Percentiles rank a stretch among this genome's conserved stretches.
Conservation (phyloP, 1,140 invertebrate species). For the Ladona fulva region DNA sequence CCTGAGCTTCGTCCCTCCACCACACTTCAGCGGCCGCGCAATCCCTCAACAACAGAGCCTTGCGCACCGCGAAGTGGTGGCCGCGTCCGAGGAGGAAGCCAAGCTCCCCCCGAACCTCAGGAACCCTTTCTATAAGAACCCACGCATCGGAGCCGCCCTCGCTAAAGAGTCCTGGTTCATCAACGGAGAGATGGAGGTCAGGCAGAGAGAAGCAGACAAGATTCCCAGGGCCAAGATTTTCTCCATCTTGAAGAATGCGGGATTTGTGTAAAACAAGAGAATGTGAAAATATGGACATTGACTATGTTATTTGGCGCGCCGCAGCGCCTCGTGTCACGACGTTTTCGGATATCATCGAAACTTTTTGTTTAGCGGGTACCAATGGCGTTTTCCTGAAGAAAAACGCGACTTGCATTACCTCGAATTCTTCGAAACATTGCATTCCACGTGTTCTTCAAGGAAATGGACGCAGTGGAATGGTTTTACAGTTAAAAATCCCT, state of each 20-base stretch:
- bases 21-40: slow-evolving; percentile 29
- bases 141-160: slow-evolving; percentile 53
- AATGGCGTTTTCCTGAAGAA: too few species aligned
- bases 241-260: slow-evolving; percentile 59
- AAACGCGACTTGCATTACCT: too few species aligned
- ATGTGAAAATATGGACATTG: background rate
- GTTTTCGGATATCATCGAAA: too few species aligned
- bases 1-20: slow-evolving; percentile 18
- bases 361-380: too few species aligned
- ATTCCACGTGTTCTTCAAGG: too few species aligned
- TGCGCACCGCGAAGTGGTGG: slow-evolving; percentile 48
- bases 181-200: slow-evolving; percentile 40
- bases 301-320: background rate
- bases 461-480: too few species aligned
- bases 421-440: too few species aligned
- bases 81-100: slow-evolving; percentile 47
- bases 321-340: too few species aligned
- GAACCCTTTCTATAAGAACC: slow-evolving; percentile 70
- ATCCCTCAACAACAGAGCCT: slow-evolving; percentile 23
- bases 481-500: too few species aligned
- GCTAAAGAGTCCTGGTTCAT: slow-evolving; percentile 66
- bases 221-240: slow-evolving; percentile 65
- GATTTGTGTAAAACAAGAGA: slow-evolving; percentile 34
- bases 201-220: slow-evolving; percentile 64
- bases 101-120: slow-evolving; percentile 47